Conservation (phyloP, 2,797 vertebrate species). For the Dryobates pubescens region DNA sequence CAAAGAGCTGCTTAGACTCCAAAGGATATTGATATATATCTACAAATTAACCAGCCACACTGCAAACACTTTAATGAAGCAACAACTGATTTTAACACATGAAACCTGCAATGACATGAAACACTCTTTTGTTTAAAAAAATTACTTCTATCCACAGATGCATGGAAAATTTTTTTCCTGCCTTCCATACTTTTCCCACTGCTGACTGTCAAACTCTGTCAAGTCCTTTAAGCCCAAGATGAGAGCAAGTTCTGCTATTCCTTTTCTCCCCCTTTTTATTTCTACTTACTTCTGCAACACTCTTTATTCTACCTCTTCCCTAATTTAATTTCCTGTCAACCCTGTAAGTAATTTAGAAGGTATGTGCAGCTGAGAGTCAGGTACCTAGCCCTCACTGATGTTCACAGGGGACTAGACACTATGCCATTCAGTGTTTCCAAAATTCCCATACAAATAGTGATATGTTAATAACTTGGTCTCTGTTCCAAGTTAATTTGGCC, state of each 20-base stretch:
- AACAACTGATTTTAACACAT: constrained; percentile 38
- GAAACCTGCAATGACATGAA: constrained; percentile 4
- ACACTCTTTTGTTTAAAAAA: constrained; percentile 4
- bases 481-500: not conserved
- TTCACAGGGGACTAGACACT: not conserved
- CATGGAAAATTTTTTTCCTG: not conserved
- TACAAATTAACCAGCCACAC: constrained; percentile 32
- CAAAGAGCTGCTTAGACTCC: constrained; percentile 9
- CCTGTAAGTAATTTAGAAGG: not conserved
- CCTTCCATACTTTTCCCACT: not conserved
- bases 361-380: not conserved
- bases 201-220: not conserved
- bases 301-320: not conserved
- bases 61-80: constrained; percentile 60
- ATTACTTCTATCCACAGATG: not conserved
- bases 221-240: constrained; percentile 41
- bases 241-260: constrained; percentile 43
- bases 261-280: not conserved
- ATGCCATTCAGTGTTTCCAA: not conserved
- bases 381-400: not conserved
- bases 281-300: not conserved
- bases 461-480: not conserved
- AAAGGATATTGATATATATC: not conserved
- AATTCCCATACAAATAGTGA: not conserved
- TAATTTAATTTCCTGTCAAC: not conserved